A percentile compares a stretch with the other conserved stretches of the same genome.
Conservation (phyloP, 2,113 vertebrate genomes). For the Podarcis cretensis region DNA sequence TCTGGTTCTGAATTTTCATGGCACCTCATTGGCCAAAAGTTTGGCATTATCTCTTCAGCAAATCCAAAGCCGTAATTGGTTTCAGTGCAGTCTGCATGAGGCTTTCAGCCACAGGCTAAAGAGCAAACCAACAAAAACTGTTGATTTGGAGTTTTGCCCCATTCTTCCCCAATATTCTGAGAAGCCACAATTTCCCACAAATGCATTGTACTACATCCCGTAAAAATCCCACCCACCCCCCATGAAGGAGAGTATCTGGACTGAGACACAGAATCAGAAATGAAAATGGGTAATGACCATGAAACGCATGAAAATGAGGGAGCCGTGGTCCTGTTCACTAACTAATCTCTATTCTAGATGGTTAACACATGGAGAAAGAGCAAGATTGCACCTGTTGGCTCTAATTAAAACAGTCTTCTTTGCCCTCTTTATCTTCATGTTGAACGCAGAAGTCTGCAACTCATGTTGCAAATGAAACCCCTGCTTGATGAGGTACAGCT, state of each 20-base stretch:
- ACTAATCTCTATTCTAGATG: not conserved
- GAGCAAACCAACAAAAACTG: conserved; percentile 9
- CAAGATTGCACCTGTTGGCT: not conserved
- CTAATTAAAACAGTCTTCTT: not conserved
- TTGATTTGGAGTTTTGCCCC: conserved; percentile 3
- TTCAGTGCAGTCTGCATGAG: conserved; percentile 5
- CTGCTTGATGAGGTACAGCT: not conserved
- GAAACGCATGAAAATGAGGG: not conserved
- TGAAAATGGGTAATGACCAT: not conserved
- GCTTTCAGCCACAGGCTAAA: conserved; percentile 19
- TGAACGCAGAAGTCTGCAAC: not conserved
- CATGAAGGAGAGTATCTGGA: not conserved
- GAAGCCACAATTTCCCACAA: not conserved
- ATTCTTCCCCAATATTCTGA: not conserved
- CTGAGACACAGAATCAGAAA: not conserved
- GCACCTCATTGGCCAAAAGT: not conserved
- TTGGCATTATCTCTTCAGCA: not conserved
- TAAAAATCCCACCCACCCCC: not conserved
- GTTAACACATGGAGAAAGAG: not conserved
- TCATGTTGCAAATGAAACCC: not conserved
- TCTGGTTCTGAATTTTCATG: not conserved
- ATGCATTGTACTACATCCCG: not conserved
- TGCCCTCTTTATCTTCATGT: not conserved
- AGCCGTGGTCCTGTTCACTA: not conserved
- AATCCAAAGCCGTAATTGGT: conserved; percentile 8